Conservation (phyloP, 2,797 vertebrate genomes). For the Tachyglossus aculeatus region DNA sequence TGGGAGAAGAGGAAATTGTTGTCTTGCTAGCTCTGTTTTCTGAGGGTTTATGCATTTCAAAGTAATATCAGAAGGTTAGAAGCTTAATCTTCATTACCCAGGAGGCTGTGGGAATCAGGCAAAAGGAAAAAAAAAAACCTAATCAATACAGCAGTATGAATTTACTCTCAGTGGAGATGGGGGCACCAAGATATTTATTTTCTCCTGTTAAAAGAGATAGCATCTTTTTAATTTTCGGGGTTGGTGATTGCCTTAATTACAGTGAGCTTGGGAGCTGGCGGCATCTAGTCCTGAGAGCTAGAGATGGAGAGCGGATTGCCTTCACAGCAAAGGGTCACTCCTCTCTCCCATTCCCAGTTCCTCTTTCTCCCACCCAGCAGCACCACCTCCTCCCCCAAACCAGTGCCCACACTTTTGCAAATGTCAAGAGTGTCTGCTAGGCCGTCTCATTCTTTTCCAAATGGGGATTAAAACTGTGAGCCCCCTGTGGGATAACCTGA, state of each 20-base stretch:
- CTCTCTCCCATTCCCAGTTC: too few relatives aligned
- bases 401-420: not conserved
- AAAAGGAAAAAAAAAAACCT: conserved; percentile 38
- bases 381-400: not conserved
- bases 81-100: conserved; percentile 67
- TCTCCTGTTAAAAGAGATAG: conserved; percentile 43
- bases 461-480: too few relatives aligned
- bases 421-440: too few relatives aligned
- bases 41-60: conserved; percentile 64
- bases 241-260: not conserved
- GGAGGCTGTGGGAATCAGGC: conserved; percentile 56
- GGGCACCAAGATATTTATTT: conserved; percentile 52
- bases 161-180: conserved; percentile 40
- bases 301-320: too few relatives aligned
- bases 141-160: conserved; percentile 58
- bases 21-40: conserved; percentile 20
- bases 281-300: rapidly evolving
- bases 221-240: not conserved
- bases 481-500: too few relatives aligned
- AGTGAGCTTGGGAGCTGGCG: not conserved
- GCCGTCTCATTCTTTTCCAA: too few relatives aligned
- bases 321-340: not conserved
- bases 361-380: not conserved
- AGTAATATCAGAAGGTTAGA: conserved; percentile 65
- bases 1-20: not conserved